Conservation (phyloP, 1,140 invertebrate genomes). For the Zaprionus inermis region DNA sequence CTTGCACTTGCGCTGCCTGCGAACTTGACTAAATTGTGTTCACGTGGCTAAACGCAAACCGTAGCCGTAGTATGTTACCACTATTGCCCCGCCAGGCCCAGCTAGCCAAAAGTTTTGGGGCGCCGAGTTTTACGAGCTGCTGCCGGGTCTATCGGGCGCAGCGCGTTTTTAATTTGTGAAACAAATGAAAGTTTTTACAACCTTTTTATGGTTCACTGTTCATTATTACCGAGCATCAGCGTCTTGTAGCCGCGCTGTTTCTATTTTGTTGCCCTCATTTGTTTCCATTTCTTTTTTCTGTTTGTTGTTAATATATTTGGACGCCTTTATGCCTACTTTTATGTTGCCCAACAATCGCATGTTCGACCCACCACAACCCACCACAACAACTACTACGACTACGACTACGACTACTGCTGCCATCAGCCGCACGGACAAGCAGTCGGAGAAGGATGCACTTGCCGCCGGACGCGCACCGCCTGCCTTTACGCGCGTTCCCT, state of each 20-base stretch:
- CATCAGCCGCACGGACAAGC: slow-evolving; percentile 88
- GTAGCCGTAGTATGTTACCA: slow-evolving; percentile 27
- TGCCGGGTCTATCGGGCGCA: slow-evolving; percentile 9
- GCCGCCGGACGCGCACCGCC: slow-evolving; percentile 89
- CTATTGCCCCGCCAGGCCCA: slow-evolving; percentile 51
- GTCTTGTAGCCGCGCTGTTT: slow-evolving; percentile 51
- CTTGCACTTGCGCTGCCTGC: slow-evolving; percentile 53
- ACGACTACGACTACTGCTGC: neutral
- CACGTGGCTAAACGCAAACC: slow-evolving; percentile 61
- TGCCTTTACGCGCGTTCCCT: slow-evolving; percentile 94
- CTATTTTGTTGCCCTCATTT: slow-evolving; percentile 28
- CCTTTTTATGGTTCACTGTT: slow-evolving; percentile 82
- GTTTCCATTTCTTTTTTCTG: slow-evolving; percentile 48
- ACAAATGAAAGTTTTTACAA: slow-evolving; percentile 82
- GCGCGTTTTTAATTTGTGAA: slow-evolving; percentile 77
- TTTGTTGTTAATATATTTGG: slow-evolving; percentile 74
- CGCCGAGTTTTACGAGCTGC: slow-evolving; percentile 60
- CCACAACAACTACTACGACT: slow-evolving; percentile 19
- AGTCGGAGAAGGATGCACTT: slow-evolving; percentile 86
- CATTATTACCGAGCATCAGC: slow-evolving; percentile 68
- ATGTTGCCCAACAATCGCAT: slow-evolving; percentile 73
- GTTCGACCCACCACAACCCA: slow-evolving; percentile 47
- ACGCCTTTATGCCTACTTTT: slow-evolving; percentile 78
- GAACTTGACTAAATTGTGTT: slow-evolving; percentile 60
- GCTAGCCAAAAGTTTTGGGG: slow-evolving; percentile 43